Evolutionary conservation across 2,797 vertebrate genomes (phyloP).

Genomic region (Schizothorax lantsangensis): DNA sequence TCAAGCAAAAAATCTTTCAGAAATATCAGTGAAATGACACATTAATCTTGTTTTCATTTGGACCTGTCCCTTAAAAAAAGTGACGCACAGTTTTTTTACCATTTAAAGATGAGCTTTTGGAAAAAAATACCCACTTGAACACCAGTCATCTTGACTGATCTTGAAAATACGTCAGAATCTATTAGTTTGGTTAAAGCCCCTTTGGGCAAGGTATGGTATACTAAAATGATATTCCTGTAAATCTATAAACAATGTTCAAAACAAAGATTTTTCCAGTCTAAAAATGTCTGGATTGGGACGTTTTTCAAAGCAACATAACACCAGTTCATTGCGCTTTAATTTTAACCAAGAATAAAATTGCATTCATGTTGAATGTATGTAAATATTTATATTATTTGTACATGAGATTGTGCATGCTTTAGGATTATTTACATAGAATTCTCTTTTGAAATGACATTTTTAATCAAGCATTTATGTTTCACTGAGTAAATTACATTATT

Average conservation of each 20-base stretch:
- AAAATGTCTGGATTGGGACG: neutral
- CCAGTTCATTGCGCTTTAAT: slow-evolving; percentile 34
- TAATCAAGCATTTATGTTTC: slow-evolving; percentile 63
- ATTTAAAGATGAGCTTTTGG: neutral
- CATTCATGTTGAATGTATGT: slow-evolving; percentile 81
- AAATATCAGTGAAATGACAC: neutral
- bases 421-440: slow-evolving; percentile 41
- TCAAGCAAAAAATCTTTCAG: neutral
- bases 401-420: slow-evolving; percentile 71
- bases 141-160: neutral
- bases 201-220: neutral
- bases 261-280: neutral
- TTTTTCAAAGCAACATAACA: slow-evolving; percentile 3
- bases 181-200: neutral
- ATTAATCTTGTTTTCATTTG: neutral
- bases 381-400: slow-evolving; percentile 80
- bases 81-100: neutral
- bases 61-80: neutral
- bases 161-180: neutral
- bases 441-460: slow-evolving; percentile 53
- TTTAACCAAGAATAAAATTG: slow-evolving; percentile 59
- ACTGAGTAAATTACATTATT: slow-evolving; percentile 68
- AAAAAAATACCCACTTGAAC: neutral
- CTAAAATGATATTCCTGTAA: neutral
- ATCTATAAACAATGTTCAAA: neutral